Evolutionary conservation across 2,888 invertebrate genomes (phyloP), one percentile per base, ranked within the genome.

Genomic region (Limnephilus rhombicus): DNA sequence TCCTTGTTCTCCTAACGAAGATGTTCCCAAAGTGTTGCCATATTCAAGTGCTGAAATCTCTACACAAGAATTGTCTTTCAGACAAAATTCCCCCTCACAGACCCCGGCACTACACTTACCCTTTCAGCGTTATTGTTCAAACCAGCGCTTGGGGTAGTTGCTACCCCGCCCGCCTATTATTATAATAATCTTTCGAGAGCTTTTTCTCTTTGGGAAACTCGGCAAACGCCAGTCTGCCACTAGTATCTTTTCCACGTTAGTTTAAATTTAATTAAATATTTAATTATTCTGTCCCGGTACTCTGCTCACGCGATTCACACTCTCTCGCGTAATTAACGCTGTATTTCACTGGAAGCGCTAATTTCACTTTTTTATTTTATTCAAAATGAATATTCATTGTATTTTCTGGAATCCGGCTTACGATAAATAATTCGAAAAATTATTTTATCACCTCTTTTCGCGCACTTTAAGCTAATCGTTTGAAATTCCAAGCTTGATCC

Each of bases 251-350:
- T 87, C 68, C 34, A 29, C 68, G 87, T 87, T 87, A 87, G 29
- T 87, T 68, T 34, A 68, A 87, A 87, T 68, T 87, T 87, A 87
- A 87, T 87, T 87, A 87, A 87, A 87, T 87, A 68, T 87, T 34
- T 87, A 49, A 87, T 87, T 87, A 87, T 53, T 53, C 87, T 29
- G 31, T 37, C 18, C 31, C 31, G 9, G 68, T 31, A 87, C 31
- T 85, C 68, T 37, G 68, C 49, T 53, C 31, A 53, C 15, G 31
- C 87, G 87, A 87, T 87, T 68, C 87, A 53, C 68, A 87, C 68
- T 68, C 68, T 87, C 82, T 83, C 49, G 80, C 24, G 37, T 89
- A 89, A 83, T 90, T 83, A 83, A 90, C 53, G 49, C 53, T 49
- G 83, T 90, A 90, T 90, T 90, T 90, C 83, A 83, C 53, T 83